Base-by-base conservation (phyloP, 1,140 invertebrate species). In the Spodoptera frugiperda region DNA sequence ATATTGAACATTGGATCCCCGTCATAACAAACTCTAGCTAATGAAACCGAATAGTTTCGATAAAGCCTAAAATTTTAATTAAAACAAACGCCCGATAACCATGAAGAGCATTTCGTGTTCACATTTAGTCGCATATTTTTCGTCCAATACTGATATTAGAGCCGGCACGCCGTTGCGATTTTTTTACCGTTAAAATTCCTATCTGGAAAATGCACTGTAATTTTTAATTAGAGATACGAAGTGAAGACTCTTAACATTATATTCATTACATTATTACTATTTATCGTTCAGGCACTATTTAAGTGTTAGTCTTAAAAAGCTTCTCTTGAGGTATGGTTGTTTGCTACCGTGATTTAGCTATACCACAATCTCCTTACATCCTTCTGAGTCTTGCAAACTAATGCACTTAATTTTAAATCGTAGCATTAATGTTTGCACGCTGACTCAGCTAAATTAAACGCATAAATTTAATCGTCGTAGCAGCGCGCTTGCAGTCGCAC, bases 21-120 rank as follows among this genome's bases (percentile, higher is more conserved):
- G 44, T 48, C 61, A 65, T 65, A 65, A 46, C 61, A 46, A 19
- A 19, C 39, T 19, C 11, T 12, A 19, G 59, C 1, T 65, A 65
- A 65, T 65, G 61, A 65, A 65, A 65, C 39, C 3, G 61, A 65
- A 65, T 65, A 65, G 61, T 65, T 65, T 65, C 17, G 61, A 65
- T 65, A n/a, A 15, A 48, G 61, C 61, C 57, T 48, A 65, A 65
- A 65, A 65, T 65, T 65, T 65, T 65, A 49, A 65, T 65, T 21
- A 65, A 65, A 65, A 65, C 61, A 48, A 65, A 65, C 61, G 61
- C 44, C 61, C 44, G 61, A 65, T 65, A 46, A 46, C 61, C 61
- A 17, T 14, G 44, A n/a, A 49, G 61, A 39, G 61, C 25, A 65
- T 65, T 65, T 65, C 17, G 44, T 15, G 61, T 65, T 48, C 19